Evolutionary conservation across 2,888 invertebrate species (phyloP).

Genomic region (Nemapogon koenigi): DNA sequence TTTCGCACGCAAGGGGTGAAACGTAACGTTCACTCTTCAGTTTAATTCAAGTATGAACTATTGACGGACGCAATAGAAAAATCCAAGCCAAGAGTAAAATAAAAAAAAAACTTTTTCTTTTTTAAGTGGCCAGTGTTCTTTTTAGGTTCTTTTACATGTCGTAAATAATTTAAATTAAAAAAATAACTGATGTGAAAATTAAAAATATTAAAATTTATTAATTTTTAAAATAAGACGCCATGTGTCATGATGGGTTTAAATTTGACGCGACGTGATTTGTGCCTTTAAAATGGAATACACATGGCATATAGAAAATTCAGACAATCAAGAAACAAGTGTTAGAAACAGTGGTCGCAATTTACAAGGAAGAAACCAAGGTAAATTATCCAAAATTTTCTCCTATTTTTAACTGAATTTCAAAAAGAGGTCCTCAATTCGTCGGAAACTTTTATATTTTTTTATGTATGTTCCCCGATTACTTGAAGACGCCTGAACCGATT

Average conservation of each 20-base stretch:
- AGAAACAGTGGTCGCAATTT: slow-evolving; percentile 24
- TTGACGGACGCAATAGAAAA: slow-evolving; percentile 35
- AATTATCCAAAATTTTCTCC: too few species aligned
- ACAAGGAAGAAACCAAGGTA: slow-evolving; percentile 43
- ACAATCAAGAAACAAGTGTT: slow-evolving; percentile 32
- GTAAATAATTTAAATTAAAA: too few species aligned
- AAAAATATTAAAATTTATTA: slow-evolving; percentile 8
- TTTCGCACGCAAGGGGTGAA: slow-evolving; percentile 39
- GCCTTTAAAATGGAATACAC: slow-evolving; percentile 49
- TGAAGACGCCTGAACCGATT: too few species aligned
- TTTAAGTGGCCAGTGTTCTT: too few species aligned
- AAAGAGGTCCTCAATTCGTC: too few species aligned
- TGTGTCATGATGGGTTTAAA: slow-evolving; percentile 27
- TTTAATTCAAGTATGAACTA: slow-evolving; percentile 47
- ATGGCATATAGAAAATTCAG: slow-evolving; percentile 51
- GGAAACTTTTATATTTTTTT: too few species aligned
- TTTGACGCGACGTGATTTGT: slow-evolving; percentile 27
- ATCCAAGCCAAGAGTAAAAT: too few species aligned
- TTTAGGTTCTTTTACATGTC: too few species aligned
- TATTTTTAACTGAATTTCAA: too few species aligned
- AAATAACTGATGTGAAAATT: too few species aligned
- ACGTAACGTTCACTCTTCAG: slow-evolving; percentile 34
- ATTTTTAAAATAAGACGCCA: slow-evolving; percentile 19
- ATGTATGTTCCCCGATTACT: too few species aligned
- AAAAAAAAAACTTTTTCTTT: too few species aligned